Evolutionary conservation across 2,888 invertebrate species (phyloP), one percentile per base, ranked within the genome.

Genomic region (Lasius fuliginosus): DNA sequence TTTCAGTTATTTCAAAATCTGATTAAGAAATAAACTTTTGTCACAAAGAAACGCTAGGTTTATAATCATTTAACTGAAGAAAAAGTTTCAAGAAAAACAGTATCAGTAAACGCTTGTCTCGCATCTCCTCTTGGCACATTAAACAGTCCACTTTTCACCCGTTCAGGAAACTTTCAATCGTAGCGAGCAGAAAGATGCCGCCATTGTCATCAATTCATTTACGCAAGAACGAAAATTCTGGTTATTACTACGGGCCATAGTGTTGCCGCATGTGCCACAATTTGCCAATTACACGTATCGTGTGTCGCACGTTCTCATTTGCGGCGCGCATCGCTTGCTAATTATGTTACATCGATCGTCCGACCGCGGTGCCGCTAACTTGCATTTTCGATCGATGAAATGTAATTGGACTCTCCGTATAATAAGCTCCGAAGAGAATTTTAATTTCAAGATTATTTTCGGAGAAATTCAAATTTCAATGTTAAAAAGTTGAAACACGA

Each of bases 251-350:
- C 18, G 27, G 30, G 42, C 8, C 18, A 23, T 46, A 33, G 46
- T 56, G 33, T 27, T 60, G 46, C 71, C 77, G 58, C 58, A 69
- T 69, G 58, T 79, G 33, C 77, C 71, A 60, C 79, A 79, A 79
- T 79, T 79, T 46, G 71, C 71, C 79, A 79, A 79, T 79, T 79
- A 71, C 60, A 71, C 71, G 33, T 18, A 23, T 23, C 23, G 18
- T 69, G 23, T 60, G 79, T 79, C 79, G 23, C 71, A 33, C 69
- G 23, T 18, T 69, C 46, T 79, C 71, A 60, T 62, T 71, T 62
- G 79, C 71, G 60, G 60, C 46, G 60, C 36, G 71, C 79, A 62
- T 79, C 71, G 71, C 60, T 62, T 27, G 79, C 71, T 79, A 79
- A 79, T 79, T 79, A 23, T 49, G 27, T 71, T 42, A 46, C 60